Percentiles rank a stretch among this genome's conserved stretches.
Evolutionary conservation across 2,113 vertebrate genomes (phyloP).

Genomic region (Forbesichthys agassizii): DNA sequence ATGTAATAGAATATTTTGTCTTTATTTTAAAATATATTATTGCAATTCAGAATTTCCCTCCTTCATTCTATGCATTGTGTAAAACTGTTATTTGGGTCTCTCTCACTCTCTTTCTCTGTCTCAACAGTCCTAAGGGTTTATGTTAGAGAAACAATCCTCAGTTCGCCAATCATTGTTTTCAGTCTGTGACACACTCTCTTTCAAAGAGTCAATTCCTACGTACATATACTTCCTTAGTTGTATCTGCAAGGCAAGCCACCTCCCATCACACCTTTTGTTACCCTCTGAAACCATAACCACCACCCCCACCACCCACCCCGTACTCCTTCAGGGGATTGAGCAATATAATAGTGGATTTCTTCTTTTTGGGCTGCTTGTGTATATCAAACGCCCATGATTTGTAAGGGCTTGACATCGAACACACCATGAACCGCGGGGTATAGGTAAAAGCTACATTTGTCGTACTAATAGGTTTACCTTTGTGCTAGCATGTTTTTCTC

Average conservation of each 20-base stretch:
- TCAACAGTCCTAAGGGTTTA: not conserved
- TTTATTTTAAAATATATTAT: slow-evolving; percentile 9
- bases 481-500: slow-evolving; percentile 56
- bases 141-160: not conserved
- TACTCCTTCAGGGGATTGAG: slow-evolving; percentile 54
- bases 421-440: slow-evolving; percentile 51
- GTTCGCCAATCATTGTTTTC: slow-evolving; percentile 10
- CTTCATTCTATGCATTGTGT: slow-evolving; percentile 12
- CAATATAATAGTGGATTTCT: slow-evolving; percentile 67
- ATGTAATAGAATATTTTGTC: not conserved
- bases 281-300: slow-evolving; percentile 47
- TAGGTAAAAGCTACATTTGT: slow-evolving; percentile 68
- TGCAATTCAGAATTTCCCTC: not conserved
- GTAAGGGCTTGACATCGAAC: slow-evolving; percentile 66
- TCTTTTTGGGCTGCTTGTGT: slow-evolving; percentile 57
- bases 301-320: slow-evolving; percentile 28
- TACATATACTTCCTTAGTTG: slow-evolving; percentile 39
- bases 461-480: slow-evolving; percentile 74
- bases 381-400: slow-evolving; percentile 70
- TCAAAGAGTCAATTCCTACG: slow-evolving; percentile 37
- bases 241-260: slow-evolving; percentile 51
- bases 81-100: not conserved
- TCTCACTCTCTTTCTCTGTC: not conserved
- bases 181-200: slow-evolving; percentile 21
- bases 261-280: slow-evolving; percentile 71